These are phyloP conservation scores for Etia nguti DNA, from an alignment of 2,113 vertebrate genomes.

Conservation along the genomic window DNA sequence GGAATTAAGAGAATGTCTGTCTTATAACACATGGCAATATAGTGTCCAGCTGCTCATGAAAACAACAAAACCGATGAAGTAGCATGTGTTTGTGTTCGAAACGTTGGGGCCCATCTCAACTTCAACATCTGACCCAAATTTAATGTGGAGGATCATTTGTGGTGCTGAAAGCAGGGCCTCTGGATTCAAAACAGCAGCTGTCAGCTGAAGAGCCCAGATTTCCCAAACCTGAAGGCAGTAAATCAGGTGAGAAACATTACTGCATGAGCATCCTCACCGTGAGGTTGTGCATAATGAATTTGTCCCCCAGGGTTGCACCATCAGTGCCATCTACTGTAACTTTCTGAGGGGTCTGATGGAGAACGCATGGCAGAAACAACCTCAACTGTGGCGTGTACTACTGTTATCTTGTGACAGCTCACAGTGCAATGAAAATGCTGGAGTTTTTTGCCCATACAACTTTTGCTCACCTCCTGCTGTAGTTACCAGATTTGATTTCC, in stretches of 20 bases:
- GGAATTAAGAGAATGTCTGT: background rate
- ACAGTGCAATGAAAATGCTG: background rate
- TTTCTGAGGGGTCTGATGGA: background rate
- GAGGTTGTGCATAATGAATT: background rate
- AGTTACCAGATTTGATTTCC: background rate
- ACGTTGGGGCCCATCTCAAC: background rate
- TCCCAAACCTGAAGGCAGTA: background rate
- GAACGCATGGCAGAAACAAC: background rate
- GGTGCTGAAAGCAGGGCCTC: background rate
- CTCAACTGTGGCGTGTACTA: background rate
- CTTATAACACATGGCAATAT: background rate
- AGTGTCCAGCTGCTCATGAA: background rate
- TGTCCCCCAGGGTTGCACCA: background rate
- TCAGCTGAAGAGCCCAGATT: background rate
- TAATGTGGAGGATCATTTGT: background rate
- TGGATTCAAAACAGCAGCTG: background rate
- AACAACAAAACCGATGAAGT: background rate
- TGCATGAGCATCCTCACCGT: background rate
- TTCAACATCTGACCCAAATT: background rate
- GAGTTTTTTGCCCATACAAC: background rate
- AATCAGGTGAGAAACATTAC: background rate
- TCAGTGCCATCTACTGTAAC: background rate
- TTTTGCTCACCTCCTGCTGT: background rate
- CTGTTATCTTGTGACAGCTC: background rate
- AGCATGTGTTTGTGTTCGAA: background rate